Percentiles rank a stretch among this genome's conserved stretches.
phyloP scores from a whole-genome alignment of 2,888 invertebrate species.

The Halictus quadricinctus region DNA sequence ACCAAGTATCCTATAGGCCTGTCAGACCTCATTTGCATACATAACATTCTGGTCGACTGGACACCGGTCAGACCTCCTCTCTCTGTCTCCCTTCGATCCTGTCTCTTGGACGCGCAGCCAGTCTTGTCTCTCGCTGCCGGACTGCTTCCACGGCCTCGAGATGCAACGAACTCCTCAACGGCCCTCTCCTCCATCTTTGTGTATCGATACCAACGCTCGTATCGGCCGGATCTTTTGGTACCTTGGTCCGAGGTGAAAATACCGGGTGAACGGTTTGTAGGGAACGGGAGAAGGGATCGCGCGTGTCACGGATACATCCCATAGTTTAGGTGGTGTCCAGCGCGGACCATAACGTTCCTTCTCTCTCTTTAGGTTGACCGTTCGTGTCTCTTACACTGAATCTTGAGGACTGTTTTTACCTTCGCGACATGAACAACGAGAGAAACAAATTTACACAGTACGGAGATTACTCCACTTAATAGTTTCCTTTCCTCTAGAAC shows the following conservation, averaged over 20 bases:
- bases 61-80: slow-evolving; percentile 80
- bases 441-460: not conserved
- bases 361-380: not conserved
- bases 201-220: slow-evolving; percentile 65
- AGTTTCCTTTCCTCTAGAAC: not conserved
- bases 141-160: slow-evolving; percentile 68
- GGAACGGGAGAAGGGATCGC: not conserved
- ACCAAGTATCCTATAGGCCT: slow-evolving; percentile 76
- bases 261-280: slow-evolving; percentile 44
- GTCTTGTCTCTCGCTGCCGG: slow-evolving; percentile 52
- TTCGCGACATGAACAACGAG: not conserved
- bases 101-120: slow-evolving; percentile 43
- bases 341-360: not conserved
- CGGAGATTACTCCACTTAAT: not conserved
- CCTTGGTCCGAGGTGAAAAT: slow-evolving; percentile 41
- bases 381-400: not conserved
- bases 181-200: slow-evolving; percentile 66
- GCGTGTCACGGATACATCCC: not conserved
- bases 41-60: slow-evolving; percentile 82
- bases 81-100: slow-evolving; percentile 63
- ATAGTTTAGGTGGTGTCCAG: not conserved
- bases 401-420: not conserved
- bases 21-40: slow-evolving; percentile 82
- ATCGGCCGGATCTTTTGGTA: slow-evolving; percentile 52
- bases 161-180: slow-evolving; percentile 63